Evolutionary conservation across 2,797 vertebrate species (phyloP), one percentile per base, ranked within the genome.

Genomic region (Molossus molossus): DNA sequence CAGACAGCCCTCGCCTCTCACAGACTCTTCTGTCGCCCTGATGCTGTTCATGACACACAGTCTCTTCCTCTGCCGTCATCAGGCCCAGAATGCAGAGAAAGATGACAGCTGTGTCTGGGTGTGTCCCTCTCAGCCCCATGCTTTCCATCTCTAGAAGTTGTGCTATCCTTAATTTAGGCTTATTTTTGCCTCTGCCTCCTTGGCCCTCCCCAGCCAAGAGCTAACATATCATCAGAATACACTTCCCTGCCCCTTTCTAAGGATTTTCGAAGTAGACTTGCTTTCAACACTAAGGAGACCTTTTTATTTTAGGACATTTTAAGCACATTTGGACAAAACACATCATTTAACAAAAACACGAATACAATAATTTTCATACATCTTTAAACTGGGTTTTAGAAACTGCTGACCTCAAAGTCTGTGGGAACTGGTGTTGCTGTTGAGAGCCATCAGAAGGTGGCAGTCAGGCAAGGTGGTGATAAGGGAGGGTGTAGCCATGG

Each of bases 281-380:
- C 67, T 92, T 96, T 92, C 48, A 40, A 27, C 27, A 45, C 7
- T 62, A 27, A 53, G 45, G 53, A 60, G 9, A 45, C 33, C 23
- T 11, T 94, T 76, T 80, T 14, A 55, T 76, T 93, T 94, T 76
- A 89, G 90, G 91, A 81, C 37, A 85, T 40, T 62, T 84, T 77
- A 91, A 90, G 15, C n/a, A n/a, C 1, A 3, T 73, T 57, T 85
- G 70, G 62, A 80, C 33, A 55, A 85, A 89, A 65, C 20, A 65
- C 15, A 48, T 77, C 37, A 60, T 60, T 89, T 48, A 87, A 88
- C 13, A 33, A 37, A 95, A 83, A 25, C 27, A 92, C 27, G 33
- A 83, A 58, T 82, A 37, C 25, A 50, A 3, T 77, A n/a, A 40
- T 86, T 87, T 91, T 62, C 72, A 40, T 69, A 33, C 12, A 50